Conservation (phyloP, 1,140 invertebrate genomes). For the Hesperophylax magnus region DNA sequence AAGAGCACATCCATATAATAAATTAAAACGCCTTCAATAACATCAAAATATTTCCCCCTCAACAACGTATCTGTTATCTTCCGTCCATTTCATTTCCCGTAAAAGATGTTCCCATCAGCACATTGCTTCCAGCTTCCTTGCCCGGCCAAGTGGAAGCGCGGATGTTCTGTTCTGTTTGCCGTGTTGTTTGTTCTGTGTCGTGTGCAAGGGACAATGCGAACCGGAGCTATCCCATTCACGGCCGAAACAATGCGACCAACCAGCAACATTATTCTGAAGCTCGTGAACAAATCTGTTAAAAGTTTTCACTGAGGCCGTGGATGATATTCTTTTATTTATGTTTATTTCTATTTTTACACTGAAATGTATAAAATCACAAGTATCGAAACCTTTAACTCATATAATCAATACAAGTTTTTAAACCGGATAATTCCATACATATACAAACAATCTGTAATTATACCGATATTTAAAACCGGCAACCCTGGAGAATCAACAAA, state of each 20-base stretch:
- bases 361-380: too few species aligned
- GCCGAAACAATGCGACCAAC: not conserved
- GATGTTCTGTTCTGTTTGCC: not conserved
- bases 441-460: too few species aligned
- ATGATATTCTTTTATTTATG: too few species aligned
- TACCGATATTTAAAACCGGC: too few species aligned
- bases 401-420: too few species aligned
- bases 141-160: constrained; percentile 10
- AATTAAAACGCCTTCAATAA: not conserved
- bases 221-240: constrained; percentile 23
- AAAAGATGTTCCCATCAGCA: not conserved
- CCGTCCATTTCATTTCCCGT: constrained; percentile 20
- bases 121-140: not conserved
- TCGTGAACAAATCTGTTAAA: too few species aligned
- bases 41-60: not conserved
- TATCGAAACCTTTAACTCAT: too few species aligned
- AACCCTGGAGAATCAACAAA: too few species aligned
- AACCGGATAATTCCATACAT: too few species aligned
- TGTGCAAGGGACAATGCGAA: constrained; percentile 7
- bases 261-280: too few species aligned
- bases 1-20: not conserved
- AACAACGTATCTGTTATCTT: not conserved
- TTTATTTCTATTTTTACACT: too few species aligned
- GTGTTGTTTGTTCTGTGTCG: not conserved
- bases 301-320: too few species aligned